Conservation (phyloP, 2,888 invertebrate species). For the Stenotaenia linearis region DNA sequence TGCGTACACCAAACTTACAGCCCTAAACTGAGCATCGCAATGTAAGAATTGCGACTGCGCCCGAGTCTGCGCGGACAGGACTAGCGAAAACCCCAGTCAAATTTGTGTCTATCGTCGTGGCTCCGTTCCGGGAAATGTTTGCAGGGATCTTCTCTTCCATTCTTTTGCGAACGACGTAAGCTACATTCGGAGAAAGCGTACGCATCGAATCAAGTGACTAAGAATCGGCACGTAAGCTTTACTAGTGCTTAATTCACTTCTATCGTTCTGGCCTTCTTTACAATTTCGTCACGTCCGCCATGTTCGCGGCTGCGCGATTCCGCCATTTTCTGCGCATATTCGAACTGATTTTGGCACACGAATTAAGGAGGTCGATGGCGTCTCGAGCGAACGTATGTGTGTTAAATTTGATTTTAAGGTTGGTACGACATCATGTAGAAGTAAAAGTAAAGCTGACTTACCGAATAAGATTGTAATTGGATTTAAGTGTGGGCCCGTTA, state of each 20-base stretch:
- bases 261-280: background rate
- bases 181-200: background rate
- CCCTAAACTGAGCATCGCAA: slow-evolving; percentile 73
- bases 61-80: slow-evolving; percentile 82
- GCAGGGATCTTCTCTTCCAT: background rate
- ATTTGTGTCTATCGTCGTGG: background rate
- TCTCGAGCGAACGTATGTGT: background rate
- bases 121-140: background rate
- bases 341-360: slow-evolving; percentile 34
- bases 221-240: background rate
- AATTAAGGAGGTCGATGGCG: too few species aligned
- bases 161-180: background rate
- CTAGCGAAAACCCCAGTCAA: background rate
- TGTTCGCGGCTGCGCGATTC: slow-evolving; percentile 36
- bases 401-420: background rate
- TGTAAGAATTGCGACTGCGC: slow-evolving; percentile 89
- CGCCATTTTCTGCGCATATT: background rate
- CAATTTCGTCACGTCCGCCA: slow-evolving; percentile 31
- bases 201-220: background rate
- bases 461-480: background rate
- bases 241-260: background rate
- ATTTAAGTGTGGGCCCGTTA: background rate
- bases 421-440: background rate
- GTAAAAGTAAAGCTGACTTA: background rate
- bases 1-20: slow-evolving; percentile 37